Percentiles rank a stretch among this genome's conserved stretches.
These are phyloP conservation scores for Ariopsis seemanni DNA, from an alignment of 2,113 vertebrate genomes.

Conservation along the genomic window DNA sequence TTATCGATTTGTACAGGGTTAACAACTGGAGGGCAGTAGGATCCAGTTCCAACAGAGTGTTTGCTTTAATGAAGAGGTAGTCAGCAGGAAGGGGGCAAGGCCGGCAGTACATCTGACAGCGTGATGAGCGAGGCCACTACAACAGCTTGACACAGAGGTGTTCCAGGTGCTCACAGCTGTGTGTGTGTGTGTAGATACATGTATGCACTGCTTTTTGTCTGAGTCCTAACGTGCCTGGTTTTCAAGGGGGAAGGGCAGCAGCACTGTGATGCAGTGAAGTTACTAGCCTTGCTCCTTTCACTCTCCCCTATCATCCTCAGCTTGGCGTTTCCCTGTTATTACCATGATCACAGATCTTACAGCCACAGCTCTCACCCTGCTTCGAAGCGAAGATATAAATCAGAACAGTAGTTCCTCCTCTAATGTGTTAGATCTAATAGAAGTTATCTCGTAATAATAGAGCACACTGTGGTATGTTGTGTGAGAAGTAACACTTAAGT, in stretches of 20 bases:
- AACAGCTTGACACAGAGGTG: conserved; percentile 34
- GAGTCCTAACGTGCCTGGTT: conserved; percentile 23
- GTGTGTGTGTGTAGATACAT: not conserved
- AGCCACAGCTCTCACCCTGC: conserved; percentile 10
- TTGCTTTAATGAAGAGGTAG: conserved; percentile 67
- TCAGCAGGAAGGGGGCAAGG: conserved; percentile 55
- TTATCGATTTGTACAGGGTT: conserved; percentile 56
- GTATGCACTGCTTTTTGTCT: conserved; percentile 19
- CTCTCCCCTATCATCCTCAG: not conserved
- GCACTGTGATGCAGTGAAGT: conserved; percentile 26
- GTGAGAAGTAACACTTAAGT: not conserved
- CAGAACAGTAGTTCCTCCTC: not conserved
- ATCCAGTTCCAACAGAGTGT: conserved; percentile 55
- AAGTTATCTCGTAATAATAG: not conserved
- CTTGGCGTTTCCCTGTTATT: conserved; percentile 23
- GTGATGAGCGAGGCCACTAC: conserved; percentile 34
- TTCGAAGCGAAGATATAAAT: conserved; percentile 37
- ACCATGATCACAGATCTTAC: conserved; percentile 30
- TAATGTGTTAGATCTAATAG: not conserved
- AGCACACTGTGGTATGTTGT: not conserved
- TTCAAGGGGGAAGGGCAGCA: conserved; percentile 18
- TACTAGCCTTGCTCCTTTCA: conserved; percentile 24
- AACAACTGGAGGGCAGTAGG: conserved; percentile 54
- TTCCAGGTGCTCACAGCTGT: conserved; percentile 38
- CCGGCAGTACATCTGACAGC: conserved; percentile 21